Conservation (phyloP, 2,113 vertebrate species). For the Xyrauchen texanus region DNA sequence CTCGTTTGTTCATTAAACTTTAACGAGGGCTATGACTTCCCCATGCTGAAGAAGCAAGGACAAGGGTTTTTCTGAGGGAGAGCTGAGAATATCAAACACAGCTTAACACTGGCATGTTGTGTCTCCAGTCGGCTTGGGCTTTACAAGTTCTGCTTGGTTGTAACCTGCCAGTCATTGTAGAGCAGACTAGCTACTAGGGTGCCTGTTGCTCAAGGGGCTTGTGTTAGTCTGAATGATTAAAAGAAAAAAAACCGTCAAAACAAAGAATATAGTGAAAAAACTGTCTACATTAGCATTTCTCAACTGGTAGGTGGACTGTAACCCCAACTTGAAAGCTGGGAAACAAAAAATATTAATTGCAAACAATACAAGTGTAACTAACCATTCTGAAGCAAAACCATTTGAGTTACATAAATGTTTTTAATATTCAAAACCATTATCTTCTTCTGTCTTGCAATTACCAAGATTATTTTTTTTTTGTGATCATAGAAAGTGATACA, state of each 20-base stretch:
- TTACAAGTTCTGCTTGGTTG: background rate
- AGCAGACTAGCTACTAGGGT: background rate
- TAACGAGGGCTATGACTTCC: constrained; percentile 47
- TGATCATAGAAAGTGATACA: constrained; percentile 30
- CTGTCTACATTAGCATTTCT: background rate
- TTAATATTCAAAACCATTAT: background rate
- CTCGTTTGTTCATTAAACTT: constrained; percentile 44
- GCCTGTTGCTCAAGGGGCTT: constrained; percentile 3
- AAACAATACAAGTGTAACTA: too few relatives aligned
- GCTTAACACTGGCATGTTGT: background rate
- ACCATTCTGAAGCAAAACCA: background rate
- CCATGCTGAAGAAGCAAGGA: constrained; percentile 38
- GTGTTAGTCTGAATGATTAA: too few relatives aligned
- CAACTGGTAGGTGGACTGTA: background rate
- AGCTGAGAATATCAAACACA: background rate
- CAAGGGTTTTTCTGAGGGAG: constrained; percentile 18
- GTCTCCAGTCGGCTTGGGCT: background rate
- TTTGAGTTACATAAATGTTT: background rate
- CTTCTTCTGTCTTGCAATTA: constrained; percentile 38
- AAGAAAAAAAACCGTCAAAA: too few relatives aligned
- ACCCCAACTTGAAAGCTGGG: too few relatives aligned
- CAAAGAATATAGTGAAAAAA: background rate
- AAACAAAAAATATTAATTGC: too few relatives aligned
- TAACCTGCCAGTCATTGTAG: too few relatives aligned
- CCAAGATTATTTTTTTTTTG: constrained; percentile 34